Evolutionary conservation across 2,113 vertebrate genomes (phyloP), one percentile per base, ranked within the genome.

Genomic region (Casuarius casuarius): DNA sequence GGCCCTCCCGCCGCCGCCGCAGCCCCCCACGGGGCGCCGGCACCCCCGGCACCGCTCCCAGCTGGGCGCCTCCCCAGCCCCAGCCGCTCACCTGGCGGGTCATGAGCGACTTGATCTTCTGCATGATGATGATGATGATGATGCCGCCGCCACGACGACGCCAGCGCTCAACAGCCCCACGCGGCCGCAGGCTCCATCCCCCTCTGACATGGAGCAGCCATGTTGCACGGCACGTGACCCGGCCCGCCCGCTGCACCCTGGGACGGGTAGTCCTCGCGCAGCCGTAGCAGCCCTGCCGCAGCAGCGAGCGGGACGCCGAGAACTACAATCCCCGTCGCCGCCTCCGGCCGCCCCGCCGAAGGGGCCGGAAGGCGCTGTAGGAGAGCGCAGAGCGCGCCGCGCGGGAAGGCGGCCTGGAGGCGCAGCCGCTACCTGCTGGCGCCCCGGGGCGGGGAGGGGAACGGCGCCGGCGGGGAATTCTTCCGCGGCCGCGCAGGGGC

Each of bases 101-200:
- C 99, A 99, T 99, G 26, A 99, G 98, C 65, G 99, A 99, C 96
- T 99, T 99, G 82, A 99, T 99, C 97, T 99, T 99, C 97, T 99
- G 99, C 99, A 99, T 99, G 94, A 10, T 21, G 51, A 51, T 22
- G 49, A 51, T 10, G 18, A 9, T 10, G 49, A 21, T 71, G 54
- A 38, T 19, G 7, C 29, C 44, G 4, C 29, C n/a, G 12, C 28
- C 70, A 4, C 63, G 62, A 13, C 31, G 31, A 68, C 62, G 25
- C 51, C 6, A 18, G 42, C 48, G 48, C 79, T 95, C 89, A 95
- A 54, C 38, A 74, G 23, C 62, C 49, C 67, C 59, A 29, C 46
- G 1, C 49, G n/a, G 62, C 17, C 13, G 7, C 76, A 44, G 20
- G 3, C 42, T 16, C 28, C 42, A 2, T 26, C 83, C 18, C 13